These are phyloP conservation scores for Leptopterna dolabrata DNA, from an alignment of 2,888 invertebrate species.

Conservation along the genomic window DNA sequence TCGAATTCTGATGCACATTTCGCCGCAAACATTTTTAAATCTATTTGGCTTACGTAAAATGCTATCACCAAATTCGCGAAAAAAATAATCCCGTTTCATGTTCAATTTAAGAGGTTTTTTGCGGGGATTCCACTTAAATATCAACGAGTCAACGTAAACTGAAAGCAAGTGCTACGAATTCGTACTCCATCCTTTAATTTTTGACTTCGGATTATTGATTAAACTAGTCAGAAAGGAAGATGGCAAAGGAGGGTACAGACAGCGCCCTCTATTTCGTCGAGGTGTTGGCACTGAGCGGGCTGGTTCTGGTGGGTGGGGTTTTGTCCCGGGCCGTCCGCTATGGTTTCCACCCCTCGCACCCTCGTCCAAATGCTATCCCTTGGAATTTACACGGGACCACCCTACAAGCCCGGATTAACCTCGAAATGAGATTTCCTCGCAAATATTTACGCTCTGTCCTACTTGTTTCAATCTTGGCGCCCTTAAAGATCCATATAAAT, in stretches of 20 bases:
- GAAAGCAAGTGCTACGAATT: too few species aligned
- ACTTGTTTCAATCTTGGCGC: too few species aligned
- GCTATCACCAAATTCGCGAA: too few species aligned
- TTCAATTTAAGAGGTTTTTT: too few species aligned
- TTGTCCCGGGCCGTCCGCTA: not conserved
- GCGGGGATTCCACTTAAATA: too few species aligned
- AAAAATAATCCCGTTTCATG: too few species aligned
- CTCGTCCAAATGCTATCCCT: not conserved
- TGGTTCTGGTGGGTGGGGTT: constrained; percentile 21
- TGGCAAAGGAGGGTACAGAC: not conserved
- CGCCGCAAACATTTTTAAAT: too few species aligned
- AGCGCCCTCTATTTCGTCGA: not conserved
- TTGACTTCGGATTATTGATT: constrained; percentile 7
- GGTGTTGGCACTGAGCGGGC: constrained; percentile 32
- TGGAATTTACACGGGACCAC: not conserved
- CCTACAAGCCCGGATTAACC: not conserved
- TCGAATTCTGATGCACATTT: too few species aligned
- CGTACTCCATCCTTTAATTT: not conserved
- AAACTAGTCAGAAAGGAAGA: constrained; percentile 25
- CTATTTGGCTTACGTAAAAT: too few species aligned
- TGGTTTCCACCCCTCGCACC: not conserved
- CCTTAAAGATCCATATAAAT: too few species aligned
- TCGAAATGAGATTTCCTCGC: not conserved
- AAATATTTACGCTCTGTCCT: not conserved
- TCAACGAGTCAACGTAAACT: too few species aligned